Base-by-base conservation (phyloP, 2,888 invertebrate genomes). In the Habroteleia sp. region DNA sequence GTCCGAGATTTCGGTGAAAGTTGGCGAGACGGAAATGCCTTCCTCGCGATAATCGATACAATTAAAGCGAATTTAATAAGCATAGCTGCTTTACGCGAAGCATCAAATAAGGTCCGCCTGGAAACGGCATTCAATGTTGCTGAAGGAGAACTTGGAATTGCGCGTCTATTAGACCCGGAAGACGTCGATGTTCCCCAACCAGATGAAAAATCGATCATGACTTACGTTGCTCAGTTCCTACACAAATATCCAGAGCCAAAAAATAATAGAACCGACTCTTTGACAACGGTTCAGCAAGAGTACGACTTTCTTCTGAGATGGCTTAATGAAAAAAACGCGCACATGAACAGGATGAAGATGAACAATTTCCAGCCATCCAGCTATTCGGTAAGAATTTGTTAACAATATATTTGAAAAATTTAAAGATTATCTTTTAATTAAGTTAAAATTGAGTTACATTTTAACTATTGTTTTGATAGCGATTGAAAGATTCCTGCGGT, bases 171-270 rank as follows among this genome's bases (percentile, higher is more conserved):
- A 56, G 98, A 98, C 88, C 96, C 98, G 1, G 98, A 98, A 90
- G 97, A 97, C 89, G 97, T 97, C 48, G 97, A 98, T 88, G 97
- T 97, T 16, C 94, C 95, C 17, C 96, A 96, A 87, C 98, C 98
- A 2, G 98, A 98, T 89, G 98, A 98, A 89, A 95, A 96, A 89
- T 97, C 97, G 75, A 96, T 98, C 82, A 98, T 98, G 98, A 98
- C 98, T 20, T 98, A 98, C 89, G 97, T 98, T 75, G 97, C 98
- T 31, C 98, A 98, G 90, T 98, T 98, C 90, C 91, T 98, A 85
- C 97, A 98, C 89, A 97, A 97, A 90, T 96, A 96, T 90, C 96
- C 96, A 41, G 96, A 96, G 90, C 95, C 96, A 48, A 94, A 93
- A 89, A 93, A 93, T 79, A 92, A 93, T 72, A 93, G 92, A 76